Conservation (phyloP, 2,797 vertebrate genomes). For the Carapus acus region DNA sequence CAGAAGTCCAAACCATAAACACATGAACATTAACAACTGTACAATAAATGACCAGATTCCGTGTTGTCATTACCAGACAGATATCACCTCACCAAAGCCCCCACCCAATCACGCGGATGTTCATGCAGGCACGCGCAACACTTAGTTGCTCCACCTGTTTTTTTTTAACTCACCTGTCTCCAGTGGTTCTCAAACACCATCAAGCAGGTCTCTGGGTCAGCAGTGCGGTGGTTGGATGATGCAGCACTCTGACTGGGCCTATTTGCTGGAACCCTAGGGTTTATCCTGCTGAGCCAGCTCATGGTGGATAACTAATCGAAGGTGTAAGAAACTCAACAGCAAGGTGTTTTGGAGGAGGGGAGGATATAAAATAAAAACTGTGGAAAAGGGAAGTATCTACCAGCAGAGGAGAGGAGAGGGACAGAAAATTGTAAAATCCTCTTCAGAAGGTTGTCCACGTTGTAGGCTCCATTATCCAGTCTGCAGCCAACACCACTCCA, state of each 20-base stretch:
- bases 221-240: constrained; percentile 79
- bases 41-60: too few species aligned
- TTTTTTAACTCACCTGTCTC: constrained; percentile 80
- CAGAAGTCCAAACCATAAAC: too few species aligned
- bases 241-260: constrained; percentile 70
- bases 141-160: too few species aligned
- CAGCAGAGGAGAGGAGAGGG: constrained; percentile 30
- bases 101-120: too few species aligned
- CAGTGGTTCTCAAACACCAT: constrained; percentile 99
- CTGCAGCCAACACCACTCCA: constrained; percentile 75
- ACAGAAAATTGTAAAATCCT: background rate
- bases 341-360: background rate
- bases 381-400: constrained; percentile 1
- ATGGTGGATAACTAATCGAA: constrained; percentile 69
- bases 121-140: too few species aligned
- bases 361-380: background rate
- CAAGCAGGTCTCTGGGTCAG: constrained; percentile 94
- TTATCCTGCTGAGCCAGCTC: constrained; percentile 96
- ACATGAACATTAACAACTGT: too few species aligned
- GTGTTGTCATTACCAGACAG: too few species aligned
- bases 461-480: constrained; percentile 71
- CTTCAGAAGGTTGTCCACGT: constrained; percentile 37
- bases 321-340: constrained; percentile 24
- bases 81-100: too few species aligned
- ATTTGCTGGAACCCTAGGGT: constrained; percentile 76